phyloP scores from a whole-genome alignment of 2,797 vertebrate genomes.

The Eurystomus glaucurus region DNA sequence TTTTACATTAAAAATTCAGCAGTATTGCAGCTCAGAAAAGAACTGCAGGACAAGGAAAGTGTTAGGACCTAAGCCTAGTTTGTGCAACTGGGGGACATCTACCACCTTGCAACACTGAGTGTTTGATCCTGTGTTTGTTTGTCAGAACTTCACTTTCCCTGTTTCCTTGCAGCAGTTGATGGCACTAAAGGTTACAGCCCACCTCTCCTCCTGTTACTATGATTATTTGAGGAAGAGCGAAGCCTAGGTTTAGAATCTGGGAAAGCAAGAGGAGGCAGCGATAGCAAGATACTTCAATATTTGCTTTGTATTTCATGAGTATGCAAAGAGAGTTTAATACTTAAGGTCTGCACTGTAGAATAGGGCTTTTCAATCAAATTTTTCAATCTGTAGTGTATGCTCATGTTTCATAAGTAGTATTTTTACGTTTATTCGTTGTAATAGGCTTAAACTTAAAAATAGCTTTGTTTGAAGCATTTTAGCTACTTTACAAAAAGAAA shows the following conservation, averaged over 20 bases:
- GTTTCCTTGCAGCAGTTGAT: neutral
- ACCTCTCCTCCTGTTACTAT: neutral
- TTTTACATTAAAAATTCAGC: neutral
- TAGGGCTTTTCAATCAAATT: neutral
- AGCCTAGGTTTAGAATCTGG: neutral
- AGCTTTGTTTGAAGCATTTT: neutral
- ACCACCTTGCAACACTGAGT: neutral
- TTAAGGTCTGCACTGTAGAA: neutral
- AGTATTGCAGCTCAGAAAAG: neutral
- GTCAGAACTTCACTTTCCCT: neutral
- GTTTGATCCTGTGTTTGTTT: neutral
- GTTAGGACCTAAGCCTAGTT: neutral
- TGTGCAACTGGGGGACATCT: neutral
- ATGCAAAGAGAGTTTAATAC: neutral
- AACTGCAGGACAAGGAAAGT: neutral
- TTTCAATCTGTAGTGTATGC: neutral
- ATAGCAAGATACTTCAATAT: neutral
- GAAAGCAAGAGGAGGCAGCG: neutral
- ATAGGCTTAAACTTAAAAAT: neutral
- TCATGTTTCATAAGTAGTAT: neutral
- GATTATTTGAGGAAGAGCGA: neutral
- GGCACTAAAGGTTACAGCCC: neutral
- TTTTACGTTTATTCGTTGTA: neutral
- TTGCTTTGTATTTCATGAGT: neutral
- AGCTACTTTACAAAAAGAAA: neutral